phyloP scores from a whole-genome alignment of 2,888 invertebrate genomes.

The Coecobrya sp. region DNA sequence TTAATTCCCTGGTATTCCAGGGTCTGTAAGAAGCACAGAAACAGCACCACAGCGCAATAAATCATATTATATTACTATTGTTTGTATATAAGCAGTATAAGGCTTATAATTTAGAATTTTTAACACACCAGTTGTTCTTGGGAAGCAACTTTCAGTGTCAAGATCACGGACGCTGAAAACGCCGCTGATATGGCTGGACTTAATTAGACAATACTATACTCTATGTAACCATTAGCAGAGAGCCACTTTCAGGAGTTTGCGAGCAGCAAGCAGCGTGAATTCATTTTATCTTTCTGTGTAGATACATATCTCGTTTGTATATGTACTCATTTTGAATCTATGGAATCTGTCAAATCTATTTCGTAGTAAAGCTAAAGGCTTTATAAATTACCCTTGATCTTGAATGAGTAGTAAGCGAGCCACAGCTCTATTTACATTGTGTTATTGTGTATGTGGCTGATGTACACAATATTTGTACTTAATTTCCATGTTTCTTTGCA shows the following conservation, averaged over 20 bases:
- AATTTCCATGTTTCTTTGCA: background rate
- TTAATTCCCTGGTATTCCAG: too few relatives aligned
- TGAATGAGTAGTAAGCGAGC: background rate
- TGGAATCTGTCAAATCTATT: conserved; percentile 6
- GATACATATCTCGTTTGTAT: background rate
- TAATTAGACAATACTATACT: background rate
- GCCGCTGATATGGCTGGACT: background rate
- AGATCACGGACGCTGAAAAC: conserved; percentile 43
- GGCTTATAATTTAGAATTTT: background rate
- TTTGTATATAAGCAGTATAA: background rate
- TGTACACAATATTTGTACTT: too few relatives aligned
- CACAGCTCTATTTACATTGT: background rate
- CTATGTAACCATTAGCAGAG: background rate
- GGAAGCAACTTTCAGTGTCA: conserved; percentile 72
- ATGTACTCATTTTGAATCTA: background rate
- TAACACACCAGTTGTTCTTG: conserved; percentile 45
- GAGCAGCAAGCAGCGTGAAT: too few relatives aligned
- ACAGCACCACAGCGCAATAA: too few relatives aligned
- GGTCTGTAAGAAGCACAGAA: too few relatives aligned
- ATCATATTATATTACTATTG: too few relatives aligned
- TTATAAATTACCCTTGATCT: conserved; percentile 6
- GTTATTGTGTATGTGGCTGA: too few relatives aligned
- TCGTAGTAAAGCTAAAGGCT: background rate
- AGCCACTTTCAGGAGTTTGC: background rate
- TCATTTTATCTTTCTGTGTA: too few relatives aligned